Conservation (phyloP, 2,113 vertebrate species). For the Colaptes auratus region DNA sequence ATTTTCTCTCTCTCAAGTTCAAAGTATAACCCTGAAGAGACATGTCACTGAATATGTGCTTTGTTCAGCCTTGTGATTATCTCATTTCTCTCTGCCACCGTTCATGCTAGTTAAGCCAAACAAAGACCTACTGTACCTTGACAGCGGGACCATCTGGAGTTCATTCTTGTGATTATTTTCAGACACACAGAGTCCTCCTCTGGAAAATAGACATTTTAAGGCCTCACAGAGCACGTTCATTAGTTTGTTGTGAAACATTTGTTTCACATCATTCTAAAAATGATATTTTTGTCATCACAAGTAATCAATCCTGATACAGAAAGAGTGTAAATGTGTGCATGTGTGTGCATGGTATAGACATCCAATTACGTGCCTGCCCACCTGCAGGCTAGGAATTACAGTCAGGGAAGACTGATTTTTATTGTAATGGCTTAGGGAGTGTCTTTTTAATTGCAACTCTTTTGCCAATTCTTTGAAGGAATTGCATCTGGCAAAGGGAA, state of each 20-base stretch:
- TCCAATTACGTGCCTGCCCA: background rate
- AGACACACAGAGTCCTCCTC: background rate
- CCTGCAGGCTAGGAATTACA: background rate
- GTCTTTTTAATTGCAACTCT: background rate
- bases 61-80: conserved; percentile 26
- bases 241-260: background rate
- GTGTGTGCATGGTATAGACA: background rate
- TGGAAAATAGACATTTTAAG: conserved; percentile 1
- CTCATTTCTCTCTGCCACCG: conserved; percentile 10
- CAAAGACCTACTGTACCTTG: conserved; percentile 23
- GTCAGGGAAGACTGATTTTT: background rate
- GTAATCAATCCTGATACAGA: background rate
- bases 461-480: conserved; percentile 10
- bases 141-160: conserved; percentile 5
- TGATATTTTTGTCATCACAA: background rate
- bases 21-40: background rate
- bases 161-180: conserved; percentile 33
- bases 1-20: conserved; percentile 12
- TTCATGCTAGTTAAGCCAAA: conserved; percentile 24
- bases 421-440: background rate
- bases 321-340: background rate
- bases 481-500: conserved; percentile 13
- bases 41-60: background rate
- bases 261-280: background rate
- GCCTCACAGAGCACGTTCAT: background rate